Conservation (phyloP, 2,113 vertebrate species). For the Micromys minutus region DNA sequence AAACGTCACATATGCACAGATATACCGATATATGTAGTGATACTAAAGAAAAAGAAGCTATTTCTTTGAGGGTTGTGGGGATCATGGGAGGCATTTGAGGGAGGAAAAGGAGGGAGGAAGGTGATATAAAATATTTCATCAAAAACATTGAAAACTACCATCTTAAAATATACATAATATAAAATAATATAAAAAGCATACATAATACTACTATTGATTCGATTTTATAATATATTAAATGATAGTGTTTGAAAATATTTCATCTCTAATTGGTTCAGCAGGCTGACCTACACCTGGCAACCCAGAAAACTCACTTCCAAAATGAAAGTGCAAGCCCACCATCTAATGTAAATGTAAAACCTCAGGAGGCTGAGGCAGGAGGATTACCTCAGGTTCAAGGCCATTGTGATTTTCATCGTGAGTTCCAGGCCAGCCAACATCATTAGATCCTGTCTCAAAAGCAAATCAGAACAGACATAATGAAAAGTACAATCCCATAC, state of each 20-base stretch:
- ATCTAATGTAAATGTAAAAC: too few species aligned
- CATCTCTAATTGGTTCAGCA: slow-evolving; percentile 7
- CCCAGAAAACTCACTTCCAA: slow-evolving; percentile 31
- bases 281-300: background rate
- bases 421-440: background rate
- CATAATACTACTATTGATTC: background rate
- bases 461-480: background rate
- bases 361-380: background rate
- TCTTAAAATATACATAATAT: background rate
- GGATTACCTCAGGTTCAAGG: background rate
- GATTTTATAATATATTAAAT: slow-evolving; percentile 17
- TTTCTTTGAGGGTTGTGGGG: background rate
- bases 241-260: slow-evolving; percentile 42
- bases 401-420: background rate
- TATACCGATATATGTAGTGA: background rate
- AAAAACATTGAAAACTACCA: background rate
- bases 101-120: background rate
- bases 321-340: background rate
- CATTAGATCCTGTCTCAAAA: background rate
- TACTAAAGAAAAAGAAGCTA: background rate
- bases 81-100: background rate
- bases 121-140: background rate
- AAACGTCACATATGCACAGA: background rate
- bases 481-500: background rate
- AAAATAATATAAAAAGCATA: background rate